These are phyloP conservation scores for Ctenomys sociabilis DNA, from an alignment of 2,113 vertebrate species.

Conservation along the genomic window DNA sequence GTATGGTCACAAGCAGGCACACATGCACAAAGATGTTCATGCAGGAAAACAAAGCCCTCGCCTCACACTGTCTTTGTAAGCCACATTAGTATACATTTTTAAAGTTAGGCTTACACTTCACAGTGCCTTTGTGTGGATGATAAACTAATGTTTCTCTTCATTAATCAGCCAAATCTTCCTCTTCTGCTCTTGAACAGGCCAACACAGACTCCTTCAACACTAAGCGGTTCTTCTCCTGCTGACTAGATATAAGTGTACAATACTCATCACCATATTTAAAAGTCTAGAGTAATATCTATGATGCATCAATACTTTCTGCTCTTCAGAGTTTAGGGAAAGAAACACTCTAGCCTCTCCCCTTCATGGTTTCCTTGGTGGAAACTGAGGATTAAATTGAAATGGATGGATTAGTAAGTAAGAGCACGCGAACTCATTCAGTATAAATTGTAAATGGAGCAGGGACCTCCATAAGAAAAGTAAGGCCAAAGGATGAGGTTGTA, in stretches of 20 bases:
- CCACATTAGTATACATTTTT: not conserved
- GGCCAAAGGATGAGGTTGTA: not conserved
- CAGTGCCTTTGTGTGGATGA: not conserved
- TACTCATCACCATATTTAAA: not conserved
- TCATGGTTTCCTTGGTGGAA: not conserved
- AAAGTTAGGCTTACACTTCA: not conserved
- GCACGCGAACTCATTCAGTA: not conserved
- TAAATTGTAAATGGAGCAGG: not conserved
- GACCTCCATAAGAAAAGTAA: not conserved
- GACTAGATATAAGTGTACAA: not conserved
- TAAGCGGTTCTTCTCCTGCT: not conserved
- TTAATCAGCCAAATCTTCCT: not conserved
- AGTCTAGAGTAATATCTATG: not conserved
- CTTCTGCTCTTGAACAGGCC: not conserved
- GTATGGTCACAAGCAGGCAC: not conserved
- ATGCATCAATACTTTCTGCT: not conserved
- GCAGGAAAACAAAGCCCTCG: not conserved
- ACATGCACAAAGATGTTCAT: not conserved
- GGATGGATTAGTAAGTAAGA: not conserved
- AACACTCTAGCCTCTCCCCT: not conserved
- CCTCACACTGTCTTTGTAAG: not conserved
- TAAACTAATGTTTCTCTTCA: not conserved
- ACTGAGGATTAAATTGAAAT: not conserved
- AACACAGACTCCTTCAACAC: not conserved
- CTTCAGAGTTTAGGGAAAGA: not conserved